These are phyloP conservation scores for Drosophila ohnishii DNA, from an alignment of 1,140 invertebrate genomes.

Conservation along the genomic window DNA sequence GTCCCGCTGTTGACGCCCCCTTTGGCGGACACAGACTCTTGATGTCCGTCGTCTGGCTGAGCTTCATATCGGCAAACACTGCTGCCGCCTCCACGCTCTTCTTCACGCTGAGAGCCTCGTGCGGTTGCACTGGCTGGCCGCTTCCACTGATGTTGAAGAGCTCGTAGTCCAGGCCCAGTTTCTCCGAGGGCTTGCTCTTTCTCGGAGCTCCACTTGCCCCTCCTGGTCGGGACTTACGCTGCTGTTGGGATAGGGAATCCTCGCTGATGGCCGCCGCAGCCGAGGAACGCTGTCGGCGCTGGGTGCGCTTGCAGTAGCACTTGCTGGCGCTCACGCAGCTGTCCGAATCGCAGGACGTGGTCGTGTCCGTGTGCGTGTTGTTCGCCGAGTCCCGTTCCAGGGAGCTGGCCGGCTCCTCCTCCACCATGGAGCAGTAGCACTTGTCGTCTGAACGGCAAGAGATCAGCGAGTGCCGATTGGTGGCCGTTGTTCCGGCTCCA, in stretches of 20 bases:
- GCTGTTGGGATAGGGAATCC: conserved; percentile 67
- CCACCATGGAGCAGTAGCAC: conserved; percentile 87
- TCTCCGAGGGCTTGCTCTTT: conserved; percentile 84
- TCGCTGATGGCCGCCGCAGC: conserved; percentile 48
- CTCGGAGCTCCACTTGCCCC: conserved; percentile 14
- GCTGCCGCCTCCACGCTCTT: conserved; percentile 94
- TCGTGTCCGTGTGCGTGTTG: conserved; percentile 83
- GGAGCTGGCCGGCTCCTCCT: conserved; percentile 66
- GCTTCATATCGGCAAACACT: conserved; percentile 88
- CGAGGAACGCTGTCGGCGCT: conserved; percentile 55
- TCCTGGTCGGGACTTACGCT: conserved; percentile 45
- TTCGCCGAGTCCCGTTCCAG: conserved; percentile 73
- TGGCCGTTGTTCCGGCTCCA: background rate
- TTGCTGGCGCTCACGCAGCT: conserved; percentile 94
- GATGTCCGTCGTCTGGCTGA: conserved; percentile 82
- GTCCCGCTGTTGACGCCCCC: background rate
- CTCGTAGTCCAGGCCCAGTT: conserved; percentile 88
- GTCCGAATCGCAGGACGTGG: conserved; percentile 91
- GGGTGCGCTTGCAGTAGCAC: conserved; percentile 89
- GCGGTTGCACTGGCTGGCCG: conserved; percentile 83
- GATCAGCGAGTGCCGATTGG: conserved; percentile 72
- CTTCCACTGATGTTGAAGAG: conserved; percentile 84
- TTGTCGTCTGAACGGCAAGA: conserved; percentile 85
- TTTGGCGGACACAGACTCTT: conserved; percentile 69
- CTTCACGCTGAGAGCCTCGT: conserved; percentile 91